A percentile compares a stretch with the other conserved stretches of the same genome.
These are phyloP conservation scores for Mirza zaza DNA, from an alignment of 2,113 vertebrate genomes.

Conservation along the genomic window DNA sequence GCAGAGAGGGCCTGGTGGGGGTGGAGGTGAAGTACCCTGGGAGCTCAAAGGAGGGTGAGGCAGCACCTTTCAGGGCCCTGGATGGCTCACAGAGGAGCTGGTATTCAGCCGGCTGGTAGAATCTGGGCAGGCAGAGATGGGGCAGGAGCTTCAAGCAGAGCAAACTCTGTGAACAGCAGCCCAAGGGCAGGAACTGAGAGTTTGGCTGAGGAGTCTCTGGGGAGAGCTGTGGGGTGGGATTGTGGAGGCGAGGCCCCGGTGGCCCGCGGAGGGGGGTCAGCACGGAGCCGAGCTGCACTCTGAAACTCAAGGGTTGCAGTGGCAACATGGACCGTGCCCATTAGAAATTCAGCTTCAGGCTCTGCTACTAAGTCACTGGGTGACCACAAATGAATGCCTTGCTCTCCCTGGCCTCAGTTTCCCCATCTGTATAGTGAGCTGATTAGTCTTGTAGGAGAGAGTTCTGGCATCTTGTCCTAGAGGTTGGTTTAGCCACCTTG, in stretches of 20 bases:
- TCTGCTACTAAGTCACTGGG: background rate
- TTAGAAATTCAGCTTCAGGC: background rate
- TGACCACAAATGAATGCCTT: background rate
- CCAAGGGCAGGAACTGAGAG: background rate
- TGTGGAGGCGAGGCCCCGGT: background rate
- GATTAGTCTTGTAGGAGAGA: background rate
- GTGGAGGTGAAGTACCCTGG: background rate
- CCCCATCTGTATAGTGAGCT: background rate
- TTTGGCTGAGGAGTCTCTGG: background rate
- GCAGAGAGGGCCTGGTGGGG: background rate
- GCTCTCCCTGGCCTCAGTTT: slow-evolving; percentile 7
- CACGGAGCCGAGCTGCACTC: background rate
- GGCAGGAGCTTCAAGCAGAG: background rate
- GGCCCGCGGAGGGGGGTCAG: background rate
- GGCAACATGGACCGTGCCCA: background rate
- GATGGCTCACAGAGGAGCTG: background rate
- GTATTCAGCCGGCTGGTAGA: background rate
- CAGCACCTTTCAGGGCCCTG: background rate
- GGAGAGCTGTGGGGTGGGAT: background rate
- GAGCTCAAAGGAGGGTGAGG: background rate
- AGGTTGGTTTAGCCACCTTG: background rate
- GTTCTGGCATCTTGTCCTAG: background rate
- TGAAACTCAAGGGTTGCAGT: background rate
- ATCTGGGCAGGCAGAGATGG: background rate
- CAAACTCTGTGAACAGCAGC: background rate